Evolutionary conservation across 2,113 vertebrate species (phyloP).

Genomic region (Fulmarus glacialis): DNA sequence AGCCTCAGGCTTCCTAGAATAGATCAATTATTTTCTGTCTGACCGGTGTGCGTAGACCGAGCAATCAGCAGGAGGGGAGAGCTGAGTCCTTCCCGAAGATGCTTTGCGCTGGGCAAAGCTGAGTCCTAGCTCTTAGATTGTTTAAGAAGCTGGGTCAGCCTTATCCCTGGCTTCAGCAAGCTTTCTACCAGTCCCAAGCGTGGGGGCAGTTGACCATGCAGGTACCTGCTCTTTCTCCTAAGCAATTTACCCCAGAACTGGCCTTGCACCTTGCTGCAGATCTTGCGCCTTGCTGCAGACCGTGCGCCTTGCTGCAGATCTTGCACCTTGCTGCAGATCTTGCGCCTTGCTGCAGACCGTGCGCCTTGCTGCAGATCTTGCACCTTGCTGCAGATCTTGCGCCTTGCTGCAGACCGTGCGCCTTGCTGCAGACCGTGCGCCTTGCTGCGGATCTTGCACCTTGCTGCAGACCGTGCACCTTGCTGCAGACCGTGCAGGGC

Average conservation of each 20-base stretch:
- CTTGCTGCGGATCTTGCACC: neutral
- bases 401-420: neutral
- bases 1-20: neutral
- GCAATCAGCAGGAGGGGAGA: neutral
- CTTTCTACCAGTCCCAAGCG: fast-evolving
- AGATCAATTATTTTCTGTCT: neutral
- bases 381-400: neutral
- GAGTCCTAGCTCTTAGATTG: neutral
- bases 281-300: neutral
- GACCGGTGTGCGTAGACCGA: too few species aligned
- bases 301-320: neutral
- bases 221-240: neutral
- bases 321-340: neutral
- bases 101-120: neutral
- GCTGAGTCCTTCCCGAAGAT: neutral
- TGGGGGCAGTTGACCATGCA: neutral
- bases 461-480: neutral
- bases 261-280: neutral
- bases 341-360: neutral
- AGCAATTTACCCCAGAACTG: fast-evolving
- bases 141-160: neutral
- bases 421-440: neutral
- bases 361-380: neutral
- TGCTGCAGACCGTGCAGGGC: neutral
- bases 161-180: neutral